Evolutionary conservation across 2,113 vertebrate genomes (phyloP).

Genomic region (Melierax canorus): DNA sequence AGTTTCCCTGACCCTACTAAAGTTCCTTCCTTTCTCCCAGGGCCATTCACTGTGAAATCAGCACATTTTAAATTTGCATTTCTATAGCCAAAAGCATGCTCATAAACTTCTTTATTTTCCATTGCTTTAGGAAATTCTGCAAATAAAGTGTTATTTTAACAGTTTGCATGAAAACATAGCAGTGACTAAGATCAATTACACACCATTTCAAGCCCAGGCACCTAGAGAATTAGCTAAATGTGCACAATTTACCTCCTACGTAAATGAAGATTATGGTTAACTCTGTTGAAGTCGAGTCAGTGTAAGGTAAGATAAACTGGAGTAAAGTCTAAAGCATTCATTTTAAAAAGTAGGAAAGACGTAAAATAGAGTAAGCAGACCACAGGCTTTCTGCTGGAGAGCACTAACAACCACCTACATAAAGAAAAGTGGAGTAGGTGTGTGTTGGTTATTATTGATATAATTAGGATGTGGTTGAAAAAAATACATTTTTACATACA

Average conservation of each 20-base stretch:
- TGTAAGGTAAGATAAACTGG: background rate
- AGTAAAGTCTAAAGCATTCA: background rate
- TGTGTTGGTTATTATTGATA: slow-evolving; percentile 6
- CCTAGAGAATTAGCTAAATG: slow-evolving; percentile 54
- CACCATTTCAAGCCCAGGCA: slow-evolving; percentile 40
- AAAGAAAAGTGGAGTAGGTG: slow-evolving; percentile 18
- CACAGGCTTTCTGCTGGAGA: background rate
- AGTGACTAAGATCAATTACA: slow-evolving; percentile 55
- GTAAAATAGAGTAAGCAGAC: slow-evolving; percentile 1
- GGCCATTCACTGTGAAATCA: background rate
- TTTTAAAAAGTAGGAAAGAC: background rate
- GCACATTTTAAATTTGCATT: background rate
- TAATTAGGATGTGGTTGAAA: background rate
- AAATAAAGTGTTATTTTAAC: slow-evolving; percentile 42
- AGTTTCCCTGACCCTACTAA: background rate
- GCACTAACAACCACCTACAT: slow-evolving; percentile 25
- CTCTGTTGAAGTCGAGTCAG: background rate
- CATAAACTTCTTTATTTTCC: background rate
- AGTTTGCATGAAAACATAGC: slow-evolving; percentile 43
- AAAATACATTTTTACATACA: background rate
- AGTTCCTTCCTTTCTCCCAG: background rate
- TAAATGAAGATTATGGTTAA: slow-evolving; percentile 29
- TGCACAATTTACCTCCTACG: slow-evolving; percentile 37
- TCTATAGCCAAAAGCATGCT: background rate
- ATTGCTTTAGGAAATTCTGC: background rate